Evolutionary conservation across 2,113 vertebrate genomes (phyloP).

Genomic region (Uropsilus gracilis): DNA sequence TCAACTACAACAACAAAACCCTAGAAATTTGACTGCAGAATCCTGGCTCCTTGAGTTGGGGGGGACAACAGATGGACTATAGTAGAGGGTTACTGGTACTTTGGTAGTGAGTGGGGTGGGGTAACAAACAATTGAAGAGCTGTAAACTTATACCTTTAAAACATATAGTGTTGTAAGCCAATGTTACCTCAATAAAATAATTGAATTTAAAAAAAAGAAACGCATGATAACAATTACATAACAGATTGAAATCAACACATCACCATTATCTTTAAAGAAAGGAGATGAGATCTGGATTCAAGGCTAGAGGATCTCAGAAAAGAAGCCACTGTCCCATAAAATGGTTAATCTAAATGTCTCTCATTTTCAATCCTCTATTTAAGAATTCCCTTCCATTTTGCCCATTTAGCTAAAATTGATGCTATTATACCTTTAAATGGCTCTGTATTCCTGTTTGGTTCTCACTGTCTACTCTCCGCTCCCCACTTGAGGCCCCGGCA

Average conservation of each 20-base stretch:
- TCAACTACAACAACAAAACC: no score
- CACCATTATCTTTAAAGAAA: neutral
- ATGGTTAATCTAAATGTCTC: neutral
- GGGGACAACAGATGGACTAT: no score
- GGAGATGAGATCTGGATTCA: neutral
- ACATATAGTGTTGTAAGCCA: no score
- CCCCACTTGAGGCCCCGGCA: neutral
- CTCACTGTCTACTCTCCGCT: neutral
- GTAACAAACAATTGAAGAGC: no score
- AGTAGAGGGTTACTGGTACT: no score
- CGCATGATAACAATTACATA: neutral
- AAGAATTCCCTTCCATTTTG: conserved; percentile 19
- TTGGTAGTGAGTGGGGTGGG: no score
- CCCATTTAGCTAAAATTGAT: neutral
- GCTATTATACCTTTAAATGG: neutral
- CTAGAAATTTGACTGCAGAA: no score
- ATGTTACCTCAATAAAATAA: no score
- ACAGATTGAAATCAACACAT: neutral
- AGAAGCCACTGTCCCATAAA: neutral
- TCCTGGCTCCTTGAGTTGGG: no score
- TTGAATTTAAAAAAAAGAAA: no score
- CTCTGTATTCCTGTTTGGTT: neutral
- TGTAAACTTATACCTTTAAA: no score
- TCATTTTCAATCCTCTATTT: neutral
- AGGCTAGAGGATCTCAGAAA: neutral